These are phyloP conservation scores for Sinodicranocentrus sp. DNA, from an alignment of 2,888 invertebrate genomes.

Conservation along the genomic window DNA sequence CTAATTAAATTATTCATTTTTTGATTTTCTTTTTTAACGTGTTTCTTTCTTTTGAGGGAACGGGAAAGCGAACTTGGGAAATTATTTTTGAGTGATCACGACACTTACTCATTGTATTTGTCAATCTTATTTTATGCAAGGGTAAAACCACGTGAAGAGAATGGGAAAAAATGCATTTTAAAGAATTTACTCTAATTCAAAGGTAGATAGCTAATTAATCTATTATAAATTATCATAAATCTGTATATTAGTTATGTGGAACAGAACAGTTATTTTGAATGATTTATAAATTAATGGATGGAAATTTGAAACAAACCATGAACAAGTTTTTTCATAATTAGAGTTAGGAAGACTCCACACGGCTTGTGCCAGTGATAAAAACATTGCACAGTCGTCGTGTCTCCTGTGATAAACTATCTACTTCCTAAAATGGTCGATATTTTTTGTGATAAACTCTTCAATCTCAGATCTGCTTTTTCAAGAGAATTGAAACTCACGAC, in stretches of 20 bases:
- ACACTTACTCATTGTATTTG: too few relatives aligned
- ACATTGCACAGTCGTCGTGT: constrained; percentile 78
- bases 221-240: not conserved
- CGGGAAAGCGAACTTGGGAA: too few relatives aligned
- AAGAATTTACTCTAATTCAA: too few relatives aligned
- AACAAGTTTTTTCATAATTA: constrained; percentile 73
- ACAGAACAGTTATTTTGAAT: not conserved
- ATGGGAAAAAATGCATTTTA: too few relatives aligned
- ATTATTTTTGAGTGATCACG: too few relatives aligned
- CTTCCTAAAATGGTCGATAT: constrained; percentile 71
- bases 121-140: too few relatives aligned
- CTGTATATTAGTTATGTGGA: not conserved
- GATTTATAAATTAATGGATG: not conserved
- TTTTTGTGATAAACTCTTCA: constrained; percentile 59
- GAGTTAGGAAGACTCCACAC: constrained; percentile 76
- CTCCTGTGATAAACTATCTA: constrained; percentile 73
- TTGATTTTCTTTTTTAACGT: too few relatives aligned
- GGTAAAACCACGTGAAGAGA: too few relatives aligned
- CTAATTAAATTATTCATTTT: too few relatives aligned
- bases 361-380: constrained; percentile 78
- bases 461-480: constrained; percentile 69
- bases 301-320: constrained; percentile 65
- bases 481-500: too few relatives aligned
- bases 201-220: too few relatives aligned
- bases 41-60: too few relatives aligned